phyloP scores from a whole-genome alignment of 1,140 invertebrate species.

The Macrostomum lignano region DNA sequence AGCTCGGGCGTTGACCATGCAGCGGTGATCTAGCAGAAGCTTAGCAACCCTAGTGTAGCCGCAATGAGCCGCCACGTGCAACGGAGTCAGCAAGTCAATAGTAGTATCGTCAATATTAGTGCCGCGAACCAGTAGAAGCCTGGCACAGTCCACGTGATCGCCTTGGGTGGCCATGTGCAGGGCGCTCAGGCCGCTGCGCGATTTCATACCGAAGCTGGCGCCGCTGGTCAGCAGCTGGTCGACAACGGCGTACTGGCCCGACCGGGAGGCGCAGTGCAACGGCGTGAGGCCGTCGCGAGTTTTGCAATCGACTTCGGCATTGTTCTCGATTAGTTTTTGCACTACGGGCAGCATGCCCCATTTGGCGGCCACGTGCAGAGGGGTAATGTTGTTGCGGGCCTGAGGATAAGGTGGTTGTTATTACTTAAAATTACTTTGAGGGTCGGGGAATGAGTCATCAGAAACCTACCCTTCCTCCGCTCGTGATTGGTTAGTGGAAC shows the following conservation, averaged over 20 bases:
- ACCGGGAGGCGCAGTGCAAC: slow-evolving; percentile 56
- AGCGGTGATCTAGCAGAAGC: slow-evolving; percentile 67
- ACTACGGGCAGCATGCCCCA: slow-evolving; percentile 97
- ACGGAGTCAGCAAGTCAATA: slow-evolving; percentile 69
- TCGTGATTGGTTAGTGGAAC: too few species aligned
- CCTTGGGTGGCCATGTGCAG: slow-evolving; percentile 60
- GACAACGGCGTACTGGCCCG: slow-evolving; percentile 82
- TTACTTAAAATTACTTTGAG: too few species aligned
- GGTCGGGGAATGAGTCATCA: too few species aligned
- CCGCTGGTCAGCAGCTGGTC: slow-evolving; percentile 54
- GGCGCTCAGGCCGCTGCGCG: slow-evolving; percentile 68
- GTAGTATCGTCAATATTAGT: slow-evolving; percentile 95
- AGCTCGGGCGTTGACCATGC: slow-evolving; percentile 65
- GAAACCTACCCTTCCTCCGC: too few species aligned
- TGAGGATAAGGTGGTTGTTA: too few species aligned
- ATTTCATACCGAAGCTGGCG: slow-evolving; percentile 36
- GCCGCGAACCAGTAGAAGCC: slow-evolving; percentile 74
- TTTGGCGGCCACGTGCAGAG: slow-evolving; percentile 75
- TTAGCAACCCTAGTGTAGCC: slow-evolving; percentile 81
- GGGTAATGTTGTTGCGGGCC: slow-evolving; percentile 63
- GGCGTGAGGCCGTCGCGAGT: slow-evolving; percentile 56
- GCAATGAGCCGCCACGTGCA: slow-evolving; percentile 72
- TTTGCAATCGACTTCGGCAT: slow-evolving; percentile 1
- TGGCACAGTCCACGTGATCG: slow-evolving; percentile 82
- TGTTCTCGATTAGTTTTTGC: slow-evolving; percentile 35